Base-by-base conservation (phyloP, 2,797 vertebrate genomes). In the Bradypus variegatus region DNA sequence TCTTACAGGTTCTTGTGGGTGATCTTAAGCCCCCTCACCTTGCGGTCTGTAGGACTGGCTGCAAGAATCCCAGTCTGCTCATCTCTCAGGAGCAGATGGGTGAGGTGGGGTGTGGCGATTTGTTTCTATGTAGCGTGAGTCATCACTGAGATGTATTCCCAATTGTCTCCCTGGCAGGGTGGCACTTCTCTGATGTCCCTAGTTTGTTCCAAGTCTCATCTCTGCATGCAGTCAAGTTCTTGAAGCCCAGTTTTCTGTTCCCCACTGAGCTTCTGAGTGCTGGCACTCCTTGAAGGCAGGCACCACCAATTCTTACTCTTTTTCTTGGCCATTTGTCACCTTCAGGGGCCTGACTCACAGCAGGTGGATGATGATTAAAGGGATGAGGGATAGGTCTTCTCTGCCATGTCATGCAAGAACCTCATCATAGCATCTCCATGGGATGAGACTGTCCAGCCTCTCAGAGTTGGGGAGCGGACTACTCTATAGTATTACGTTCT, bases 351-450 rank as follows among this genome's bases (percentile, higher is more conserved):
- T 21, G 27, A 31, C n/a, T 15, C 12, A 6, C 38, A 5, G 2
- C 5, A 21, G 48, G 31, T 53, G 29, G 13, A 19, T 6, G 7
- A 12, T 14, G 48, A 50, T 8, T 27, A 23, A 58, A 50, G 88
- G 58, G 48, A 41, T 58, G 1, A 50, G 25, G 45, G 16, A 0
- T 0, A 23, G 58, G 0, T 27, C 36, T 83, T 41, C 36, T 58
- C 62, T n/a, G 2, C 14, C 0, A 1, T 41, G 0, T 62, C 0
- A 0, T 9, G 25, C n/a, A 5, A 50, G 23, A 85, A 7, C 9
- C 8, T 11, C 78, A 0, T 19, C 29, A 3, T 6, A 11, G 33
- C 36, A 25, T 41, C 65, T 73, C 60, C 8, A 0, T 64, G 12
- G 48, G 29, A 48, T 4, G 33, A 29, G 14, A 25, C 25, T 9